Percentiles rank a stretch among this genome's conserved stretches.
These are phyloP conservation scores for Pelvicachromis taeniatus DNA, from an alignment of 2,113 vertebrate genomes.

Conservation along the genomic window DNA sequence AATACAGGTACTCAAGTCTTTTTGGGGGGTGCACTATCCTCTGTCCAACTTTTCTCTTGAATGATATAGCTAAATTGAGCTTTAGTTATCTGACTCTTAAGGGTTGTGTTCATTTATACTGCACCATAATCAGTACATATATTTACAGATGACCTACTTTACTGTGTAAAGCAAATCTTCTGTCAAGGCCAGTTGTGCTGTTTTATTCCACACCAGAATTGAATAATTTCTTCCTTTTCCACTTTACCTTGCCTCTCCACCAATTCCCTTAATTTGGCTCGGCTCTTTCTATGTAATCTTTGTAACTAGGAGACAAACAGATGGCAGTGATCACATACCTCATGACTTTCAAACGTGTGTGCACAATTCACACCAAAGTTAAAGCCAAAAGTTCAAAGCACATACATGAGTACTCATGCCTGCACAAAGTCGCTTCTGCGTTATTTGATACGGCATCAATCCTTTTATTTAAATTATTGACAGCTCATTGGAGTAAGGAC, in stretches of 20 bases:
- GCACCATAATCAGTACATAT: not conserved
- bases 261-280: not conserved
- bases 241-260: not conserved
- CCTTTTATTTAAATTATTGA: not conserved
- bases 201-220: not conserved
- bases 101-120: not conserved
- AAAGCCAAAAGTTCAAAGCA: not conserved
- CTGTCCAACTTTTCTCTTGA: not conserved
- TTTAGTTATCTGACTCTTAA: not conserved
- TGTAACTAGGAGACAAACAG: not conserved
- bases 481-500: not conserved
- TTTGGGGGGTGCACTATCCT: not conserved
- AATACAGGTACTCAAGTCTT: conserved; percentile 80
- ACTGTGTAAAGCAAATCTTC: not conserved
- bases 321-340: not conserved
- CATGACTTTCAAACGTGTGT: not conserved
- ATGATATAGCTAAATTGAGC: not conserved
- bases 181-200: not conserved
- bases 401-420: not conserved
- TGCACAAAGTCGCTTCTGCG: not conserved
- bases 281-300: not conserved
- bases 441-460: not conserved
- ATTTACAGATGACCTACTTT: not conserved
- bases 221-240: not conserved
- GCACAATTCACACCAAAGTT: not conserved